Evolutionary conservation across 92 coral and sea anemone genomes (phyloP).

Genomic region (Phenganax marumi): DNA sequence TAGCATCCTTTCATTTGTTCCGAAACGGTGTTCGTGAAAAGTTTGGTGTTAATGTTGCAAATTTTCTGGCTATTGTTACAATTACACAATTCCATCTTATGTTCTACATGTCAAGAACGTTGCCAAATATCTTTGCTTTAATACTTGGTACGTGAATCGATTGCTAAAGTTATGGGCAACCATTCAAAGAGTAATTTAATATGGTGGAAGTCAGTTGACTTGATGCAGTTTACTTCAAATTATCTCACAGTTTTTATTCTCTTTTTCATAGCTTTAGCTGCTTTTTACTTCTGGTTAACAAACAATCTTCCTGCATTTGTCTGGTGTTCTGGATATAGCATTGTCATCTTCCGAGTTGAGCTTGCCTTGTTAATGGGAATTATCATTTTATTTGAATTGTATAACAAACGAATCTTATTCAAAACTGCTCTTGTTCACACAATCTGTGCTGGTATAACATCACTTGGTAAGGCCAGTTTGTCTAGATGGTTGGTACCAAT

Average conservation of each 20-base stretch:
- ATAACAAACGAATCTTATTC: constrained; percentile 56
- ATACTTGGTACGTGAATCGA: constrained; percentile 65
- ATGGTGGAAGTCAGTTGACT: no score
- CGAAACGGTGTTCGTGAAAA: constrained; percentile 68
- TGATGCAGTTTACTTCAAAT: no score
- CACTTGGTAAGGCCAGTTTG: constrained; percentile 65
- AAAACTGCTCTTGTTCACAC: constrained; percentile 67
- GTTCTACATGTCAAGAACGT: constrained; percentile 87
- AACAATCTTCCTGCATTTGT: constrained; percentile 68
- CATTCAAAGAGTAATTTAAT: neutral
- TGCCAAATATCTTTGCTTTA: constrained; percentile 93
- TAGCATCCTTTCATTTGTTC: constrained; percentile 64
- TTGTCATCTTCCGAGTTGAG: constrained; percentile 87
- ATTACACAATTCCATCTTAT: constrained; percentile 84
- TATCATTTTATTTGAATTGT: constrained; percentile 68
- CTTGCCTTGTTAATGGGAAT: constrained; percentile 75
- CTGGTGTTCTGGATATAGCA: constrained; percentile 88
- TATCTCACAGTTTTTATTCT: neutral
- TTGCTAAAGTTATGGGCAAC: neutral
- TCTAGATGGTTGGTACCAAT: no score
- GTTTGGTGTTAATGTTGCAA: constrained; percentile 78
- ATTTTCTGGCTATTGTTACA: constrained; percentile 61
- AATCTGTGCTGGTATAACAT: constrained; percentile 68
- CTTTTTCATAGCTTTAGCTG: constrained; percentile 57
- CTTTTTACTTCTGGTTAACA: constrained; percentile 68